Evolutionary conservation across 2,888 invertebrate genomes (phyloP).

Genomic region (Proisotoma minuta): DNA sequence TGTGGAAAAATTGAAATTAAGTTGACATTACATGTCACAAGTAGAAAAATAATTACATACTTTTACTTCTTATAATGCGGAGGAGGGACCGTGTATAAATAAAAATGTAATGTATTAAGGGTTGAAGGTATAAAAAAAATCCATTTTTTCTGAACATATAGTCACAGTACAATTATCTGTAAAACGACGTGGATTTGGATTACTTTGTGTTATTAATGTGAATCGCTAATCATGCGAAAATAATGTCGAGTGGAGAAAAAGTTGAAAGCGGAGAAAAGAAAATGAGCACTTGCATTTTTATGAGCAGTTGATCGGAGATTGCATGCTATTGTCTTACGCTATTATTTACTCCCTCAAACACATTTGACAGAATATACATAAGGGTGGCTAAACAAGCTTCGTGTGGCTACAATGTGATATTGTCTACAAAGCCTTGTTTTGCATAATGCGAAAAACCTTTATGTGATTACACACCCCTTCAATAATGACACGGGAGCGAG

Average conservation of each 20-base stretch:
- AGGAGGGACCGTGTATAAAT: background rate
- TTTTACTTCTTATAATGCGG: no score
- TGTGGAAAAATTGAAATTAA: background rate
- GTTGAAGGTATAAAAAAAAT: no score
- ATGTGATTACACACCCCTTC: no score
- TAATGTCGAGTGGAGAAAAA: no score
- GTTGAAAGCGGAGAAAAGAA: slow-evolving; percentile 9
- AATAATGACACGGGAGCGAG: no score
- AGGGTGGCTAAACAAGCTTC: no score
- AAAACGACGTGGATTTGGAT: background rate
- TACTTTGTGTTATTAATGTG: background rate
- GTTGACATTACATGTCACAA: background rate
- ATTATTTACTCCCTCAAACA: background rate
- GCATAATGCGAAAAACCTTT: no score
- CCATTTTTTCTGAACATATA: no score
- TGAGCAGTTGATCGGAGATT: slow-evolving; percentile 5
- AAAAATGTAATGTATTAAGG: no score
- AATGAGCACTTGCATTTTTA: slow-evolving; percentile 8
- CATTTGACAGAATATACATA: no score
- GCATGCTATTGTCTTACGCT: background rate
- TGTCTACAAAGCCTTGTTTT: no score
- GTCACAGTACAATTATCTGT: slow-evolving; percentile 10
- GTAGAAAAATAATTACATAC: background rate
- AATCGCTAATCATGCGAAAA: background rate
- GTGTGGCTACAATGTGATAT: no score